Percentiles rank a stretch among this genome's conserved stretches.
Evolutionary conservation across 2,888 invertebrate genomes (phyloP).

Genomic region (Latrodectus hesperus): DNA sequence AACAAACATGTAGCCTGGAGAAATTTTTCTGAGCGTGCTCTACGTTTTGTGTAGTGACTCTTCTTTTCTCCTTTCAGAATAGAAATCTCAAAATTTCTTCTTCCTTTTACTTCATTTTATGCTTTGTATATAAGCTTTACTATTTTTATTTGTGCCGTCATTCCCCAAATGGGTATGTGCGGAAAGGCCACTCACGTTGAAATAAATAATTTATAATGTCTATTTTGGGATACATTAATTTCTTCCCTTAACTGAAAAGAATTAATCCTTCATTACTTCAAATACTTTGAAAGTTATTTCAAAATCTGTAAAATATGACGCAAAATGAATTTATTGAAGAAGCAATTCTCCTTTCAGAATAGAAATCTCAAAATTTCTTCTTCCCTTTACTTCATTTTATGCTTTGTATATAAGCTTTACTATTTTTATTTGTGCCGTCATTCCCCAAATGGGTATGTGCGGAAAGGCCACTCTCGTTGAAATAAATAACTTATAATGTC

Average conservation of each 20-base stretch:
- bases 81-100: conserved; percentile 23
- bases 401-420: not conserved
- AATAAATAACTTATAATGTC: too few relatives aligned
- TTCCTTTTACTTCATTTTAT: not conserved
- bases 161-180: not conserved
- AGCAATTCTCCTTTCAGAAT: conserved; percentile 7
- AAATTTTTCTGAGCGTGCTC: conserved; percentile 5
- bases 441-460: not conserved
- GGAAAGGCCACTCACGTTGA: too few relatives aligned
- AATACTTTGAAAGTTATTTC: too few relatives aligned
- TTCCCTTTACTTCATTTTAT: not conserved
- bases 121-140: not conserved
- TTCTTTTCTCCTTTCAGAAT: conserved; percentile 13
- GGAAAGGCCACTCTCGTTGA: too few relatives aligned
- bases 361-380: conserved; percentile 22
- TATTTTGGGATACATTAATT: too few relatives aligned
- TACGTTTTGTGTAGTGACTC: conserved; percentile 19
- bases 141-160: not conserved
- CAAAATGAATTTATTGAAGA: too few relatives aligned
- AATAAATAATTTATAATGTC: too few relatives aligned
- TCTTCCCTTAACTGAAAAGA: too few relatives aligned
- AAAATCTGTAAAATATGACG: too few relatives aligned
- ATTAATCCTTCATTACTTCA: too few relatives aligned
- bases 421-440: not conserved
- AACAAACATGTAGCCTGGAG: conserved; percentile 44